Evolutionary conservation across 2,797 vertebrate species (phyloP).

Genomic region (Anabas testudineus): DNA sequence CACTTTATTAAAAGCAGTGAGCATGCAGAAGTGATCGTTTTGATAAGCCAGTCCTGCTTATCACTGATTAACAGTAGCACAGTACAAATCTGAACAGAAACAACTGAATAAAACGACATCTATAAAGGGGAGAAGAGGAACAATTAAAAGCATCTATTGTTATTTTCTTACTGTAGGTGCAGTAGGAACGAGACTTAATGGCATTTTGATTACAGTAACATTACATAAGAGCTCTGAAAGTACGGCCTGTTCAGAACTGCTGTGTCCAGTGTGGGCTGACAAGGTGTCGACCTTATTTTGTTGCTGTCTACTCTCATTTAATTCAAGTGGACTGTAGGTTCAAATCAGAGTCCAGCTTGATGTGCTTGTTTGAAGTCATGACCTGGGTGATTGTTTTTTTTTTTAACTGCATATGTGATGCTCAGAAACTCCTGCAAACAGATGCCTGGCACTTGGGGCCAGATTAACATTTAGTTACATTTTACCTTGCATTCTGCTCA

Average conservation of each 20-base stretch:
- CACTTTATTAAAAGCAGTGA: background rate
- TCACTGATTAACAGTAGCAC: background rate
- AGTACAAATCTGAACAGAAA: background rate
- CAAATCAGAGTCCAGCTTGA: conserved; percentile 23
- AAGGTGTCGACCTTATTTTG: conserved; percentile 63
- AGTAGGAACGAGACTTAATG: background rate
- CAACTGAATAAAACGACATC: background rate
- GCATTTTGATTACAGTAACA: conserved; percentile 17
- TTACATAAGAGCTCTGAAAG: conserved; percentile 23
- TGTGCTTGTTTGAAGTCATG: conserved; percentile 21
- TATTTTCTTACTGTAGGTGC: background rate
- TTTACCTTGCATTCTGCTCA: background rate
- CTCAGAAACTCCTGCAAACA: conserved; percentile 6
- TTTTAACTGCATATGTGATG: background rate
- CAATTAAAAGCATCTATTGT: background rate
- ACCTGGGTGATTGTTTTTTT: background rate
- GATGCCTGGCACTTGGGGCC: background rate
- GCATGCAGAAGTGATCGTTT: background rate
- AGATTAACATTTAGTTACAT: background rate
- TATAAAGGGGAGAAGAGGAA: background rate
- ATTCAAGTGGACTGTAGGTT: conserved; percentile 45
- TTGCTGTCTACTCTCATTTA: conserved; percentile 37
- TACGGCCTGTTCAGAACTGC: conserved; percentile 45
- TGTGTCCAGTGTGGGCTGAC: conserved; percentile 53
- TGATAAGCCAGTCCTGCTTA: background rate